These are phyloP conservation scores for Astreopora myriophthalma DNA, from an alignment of 64 coral and sea anemone species.

Conservation along the genomic window DNA sequence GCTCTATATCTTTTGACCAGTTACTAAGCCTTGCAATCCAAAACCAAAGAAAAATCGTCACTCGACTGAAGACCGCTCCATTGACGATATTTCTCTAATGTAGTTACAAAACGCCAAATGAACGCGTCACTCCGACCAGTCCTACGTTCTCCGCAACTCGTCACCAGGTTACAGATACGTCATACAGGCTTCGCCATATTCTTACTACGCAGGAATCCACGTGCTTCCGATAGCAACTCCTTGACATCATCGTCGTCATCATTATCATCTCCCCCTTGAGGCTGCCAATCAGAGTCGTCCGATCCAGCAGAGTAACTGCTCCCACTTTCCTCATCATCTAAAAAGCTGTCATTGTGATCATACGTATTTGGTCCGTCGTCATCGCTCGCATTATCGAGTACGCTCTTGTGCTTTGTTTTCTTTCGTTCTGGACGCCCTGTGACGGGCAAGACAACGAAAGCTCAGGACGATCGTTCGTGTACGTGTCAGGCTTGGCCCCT, in stretches of 20 bases:
- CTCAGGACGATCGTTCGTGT: neutral
- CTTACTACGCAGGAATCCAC: conserved; percentile 82
- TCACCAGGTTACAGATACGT: neutral
- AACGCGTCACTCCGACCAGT: too few relatives aligned
- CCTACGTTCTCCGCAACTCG: too few relatives aligned
- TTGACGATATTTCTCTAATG: too few relatives aligned
- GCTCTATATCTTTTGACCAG: too few relatives aligned
- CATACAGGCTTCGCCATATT: conserved; percentile 65
- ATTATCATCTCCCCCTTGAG: conserved; percentile 36
- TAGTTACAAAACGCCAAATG: too few relatives aligned
- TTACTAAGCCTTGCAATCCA: too few relatives aligned
- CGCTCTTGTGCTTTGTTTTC: neutral
- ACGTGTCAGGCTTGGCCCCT: too few relatives aligned
- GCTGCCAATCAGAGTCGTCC: conserved; percentile 81
- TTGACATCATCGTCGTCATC: conserved; percentile 74
- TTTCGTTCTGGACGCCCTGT: neutral
- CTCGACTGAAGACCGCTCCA: too few relatives aligned
- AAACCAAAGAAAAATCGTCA: too few relatives aligned
- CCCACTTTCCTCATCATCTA: conserved; percentile 47
- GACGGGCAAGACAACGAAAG: neutral
- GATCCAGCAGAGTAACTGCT: conserved; percentile 67
- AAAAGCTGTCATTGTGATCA: conserved; percentile 69
- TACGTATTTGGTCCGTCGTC: conserved; percentile 69
- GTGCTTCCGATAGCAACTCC: conserved; percentile 72
- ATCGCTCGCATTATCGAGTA: conserved; percentile 36